phyloP scores from a whole-genome alignment of 2,113 vertebrate genomes.

The Ceyx margarethae region DNA sequence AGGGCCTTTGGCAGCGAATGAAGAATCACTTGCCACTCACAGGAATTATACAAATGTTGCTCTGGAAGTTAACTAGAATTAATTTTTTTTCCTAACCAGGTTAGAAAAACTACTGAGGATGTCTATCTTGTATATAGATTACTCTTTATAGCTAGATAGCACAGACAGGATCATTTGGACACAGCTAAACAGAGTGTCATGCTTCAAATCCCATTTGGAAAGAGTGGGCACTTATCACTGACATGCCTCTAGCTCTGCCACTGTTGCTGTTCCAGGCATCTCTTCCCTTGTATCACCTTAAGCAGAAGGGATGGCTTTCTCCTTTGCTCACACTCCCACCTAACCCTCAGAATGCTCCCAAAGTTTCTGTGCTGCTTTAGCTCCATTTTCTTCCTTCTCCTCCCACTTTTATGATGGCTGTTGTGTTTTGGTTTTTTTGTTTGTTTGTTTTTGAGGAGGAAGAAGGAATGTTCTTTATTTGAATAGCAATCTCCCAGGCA shows the following conservation, averaged over 20 bases:
- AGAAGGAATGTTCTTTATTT: conserved; percentile 4
- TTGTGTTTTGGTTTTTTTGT: neutral
- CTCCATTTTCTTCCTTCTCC: conserved; percentile 14
- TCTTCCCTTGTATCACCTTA: neutral
- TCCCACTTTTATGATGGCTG: neutral
- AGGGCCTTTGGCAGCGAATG: neutral
- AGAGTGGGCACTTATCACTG: neutral
- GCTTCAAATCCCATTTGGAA: neutral
- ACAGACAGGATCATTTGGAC: neutral
- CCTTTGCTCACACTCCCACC: neutral
- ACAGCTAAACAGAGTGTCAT: neutral
- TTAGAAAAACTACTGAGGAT: neutral
- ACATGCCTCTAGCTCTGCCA: neutral
- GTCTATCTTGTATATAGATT: neutral
- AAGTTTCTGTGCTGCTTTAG: neutral
- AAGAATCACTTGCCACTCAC: neutral
- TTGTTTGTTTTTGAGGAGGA: neutral
- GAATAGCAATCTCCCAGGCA: conserved; percentile 17
- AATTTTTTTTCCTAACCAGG: neutral
- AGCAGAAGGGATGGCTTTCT: neutral
- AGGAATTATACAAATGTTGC: neutral
- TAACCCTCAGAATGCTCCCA: neutral
- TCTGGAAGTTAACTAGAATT: neutral
- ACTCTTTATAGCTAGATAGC: neutral
- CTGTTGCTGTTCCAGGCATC: neutral